phyloP scores from a whole-genome alignment of 2,113 vertebrate species.

The Erinaceus europaeus region DNA sequence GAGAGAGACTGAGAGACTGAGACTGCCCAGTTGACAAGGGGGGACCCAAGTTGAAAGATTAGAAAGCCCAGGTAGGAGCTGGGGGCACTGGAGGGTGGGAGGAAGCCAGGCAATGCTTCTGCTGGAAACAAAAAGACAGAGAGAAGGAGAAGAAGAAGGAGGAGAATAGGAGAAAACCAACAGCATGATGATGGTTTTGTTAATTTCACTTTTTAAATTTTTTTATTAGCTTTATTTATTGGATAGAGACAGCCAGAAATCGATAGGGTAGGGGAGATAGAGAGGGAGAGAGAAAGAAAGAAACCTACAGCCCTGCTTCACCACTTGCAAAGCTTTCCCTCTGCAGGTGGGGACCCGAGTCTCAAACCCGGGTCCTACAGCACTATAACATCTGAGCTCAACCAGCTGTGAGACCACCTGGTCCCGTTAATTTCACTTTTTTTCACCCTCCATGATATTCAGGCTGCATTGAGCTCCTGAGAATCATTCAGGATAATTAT shows the following conservation, averaged over 20 bases:
- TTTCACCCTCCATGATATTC: conserved; percentile 46
- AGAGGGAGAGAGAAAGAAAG: no score
- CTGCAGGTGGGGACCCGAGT: no score
- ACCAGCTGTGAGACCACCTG: no score
- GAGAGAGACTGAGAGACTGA: conserved; percentile 54
- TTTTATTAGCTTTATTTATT: no score
- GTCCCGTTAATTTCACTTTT: conserved; percentile 60
- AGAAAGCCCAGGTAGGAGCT: conserved; percentile 56
- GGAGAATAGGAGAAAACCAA: not conserved
- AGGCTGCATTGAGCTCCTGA: conserved; percentile 35
- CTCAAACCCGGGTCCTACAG: no score
- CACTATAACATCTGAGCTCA: no score
- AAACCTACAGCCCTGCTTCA: no score
- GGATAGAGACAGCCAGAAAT: no score
- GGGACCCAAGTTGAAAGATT: conserved; percentile 60
- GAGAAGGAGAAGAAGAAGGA: not conserved
- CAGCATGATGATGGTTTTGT: conserved; percentile 10
- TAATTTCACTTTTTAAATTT: conserved; percentile 62
- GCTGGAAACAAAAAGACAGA: conserved; percentile 16
- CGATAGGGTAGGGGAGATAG: no score
- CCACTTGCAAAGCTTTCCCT: no score
- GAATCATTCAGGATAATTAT: conserved; percentile 43
- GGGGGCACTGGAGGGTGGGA: not conserved
- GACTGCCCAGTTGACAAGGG: conserved; percentile 48
- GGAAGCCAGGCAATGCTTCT: conserved; percentile 39